Percentiles rank a stretch among this genome's conserved stretches.
Conservation (phyloP, 2,888 invertebrate genomes). For the Melanostoma mellinum region DNA sequence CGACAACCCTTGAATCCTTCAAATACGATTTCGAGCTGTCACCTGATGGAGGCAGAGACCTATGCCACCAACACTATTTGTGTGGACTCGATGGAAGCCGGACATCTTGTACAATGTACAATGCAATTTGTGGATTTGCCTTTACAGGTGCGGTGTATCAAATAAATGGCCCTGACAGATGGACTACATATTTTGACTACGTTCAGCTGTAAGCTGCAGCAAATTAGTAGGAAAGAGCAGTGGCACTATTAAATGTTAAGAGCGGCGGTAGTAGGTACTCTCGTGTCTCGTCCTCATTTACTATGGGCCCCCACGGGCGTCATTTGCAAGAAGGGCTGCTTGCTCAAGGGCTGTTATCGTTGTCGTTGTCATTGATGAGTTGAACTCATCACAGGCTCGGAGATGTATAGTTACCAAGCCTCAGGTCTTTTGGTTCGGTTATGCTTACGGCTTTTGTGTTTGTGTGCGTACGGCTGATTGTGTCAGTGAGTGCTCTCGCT, state of each 20-base stretch:
- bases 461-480: background rate
- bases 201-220: constrained; percentile 2
- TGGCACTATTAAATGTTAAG: constrained; percentile 32
- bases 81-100: constrained; percentile 1
- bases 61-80: background rate
- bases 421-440: constrained; percentile 9
- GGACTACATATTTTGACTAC: constrained; percentile 12
- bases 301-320: background rate
- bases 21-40: constrained; percentile 30
- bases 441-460: background rate
- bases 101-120: background rate
- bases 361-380: constrained; percentile 43
- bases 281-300: constrained; percentile 1
- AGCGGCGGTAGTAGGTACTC: constrained; percentile 26
- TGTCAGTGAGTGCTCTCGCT: constrained; percentile 27
- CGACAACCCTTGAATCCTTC: constrained; percentile 36
- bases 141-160: constrained; percentile 35
- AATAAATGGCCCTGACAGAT: constrained; percentile 37
- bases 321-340: constrained; percentile 24
- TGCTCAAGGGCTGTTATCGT: constrained; percentile 33
- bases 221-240: constrained; percentile 9
- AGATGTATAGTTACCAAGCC: background rate
- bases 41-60: constrained; percentile 7
- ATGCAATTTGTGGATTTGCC: background rate
- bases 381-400: constrained; percentile 5